Base-by-base conservation (phyloP, 2,888 invertebrate genomes). In the Ennomos erosarius region DNA sequence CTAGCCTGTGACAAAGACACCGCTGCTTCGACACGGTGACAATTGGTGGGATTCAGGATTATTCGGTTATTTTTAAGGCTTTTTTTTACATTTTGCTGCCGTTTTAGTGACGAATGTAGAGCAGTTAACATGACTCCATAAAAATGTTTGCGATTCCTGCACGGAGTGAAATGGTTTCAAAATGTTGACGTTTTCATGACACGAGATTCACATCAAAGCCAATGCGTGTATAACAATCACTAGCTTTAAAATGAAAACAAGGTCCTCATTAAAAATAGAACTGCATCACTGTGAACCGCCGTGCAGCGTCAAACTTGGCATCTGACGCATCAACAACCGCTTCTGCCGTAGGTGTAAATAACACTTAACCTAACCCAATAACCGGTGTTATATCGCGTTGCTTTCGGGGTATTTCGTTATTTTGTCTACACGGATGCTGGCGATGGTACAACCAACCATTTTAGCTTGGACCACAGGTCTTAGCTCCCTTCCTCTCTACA, bases 391-490 rank as follows among this genome's bases (percentile, higher is more conserved):
- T 87, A 90, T 89, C 88, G 85, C 84, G 80, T 91, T 88, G 90
- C 91, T 88, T 91, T 91, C 91, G 87, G 84, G 77, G 90, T 91
- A 90, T 87, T 90, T 84, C 85, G 81, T 85, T 92, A 91, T 92
- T 92, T 91, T 92, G 91, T 91, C 91, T 91, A 90, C 91, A 85
- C 84, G 89, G 89, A 90, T 89, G 87, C 86, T 84, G 88, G 84
- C 82, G 88, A 88, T 87, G 87, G 84, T 85, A 76, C 76, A 74
- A 75, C 69, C 71, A 70, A 72, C 89, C 87, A 85, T 68, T 62
- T 40, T 58, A 71, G 49, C 50, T 62, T 73, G 89, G 80, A 50
- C 85, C 70, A 60, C 71, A 51, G 63, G 60, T 69, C 64, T 67
- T 67, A 64, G 55, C 33, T 56, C 72, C 69, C 64, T 67, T 66